Conservation (phyloP, 1,140 invertebrate genomes). For the Trichogramma pretiosum region DNA sequence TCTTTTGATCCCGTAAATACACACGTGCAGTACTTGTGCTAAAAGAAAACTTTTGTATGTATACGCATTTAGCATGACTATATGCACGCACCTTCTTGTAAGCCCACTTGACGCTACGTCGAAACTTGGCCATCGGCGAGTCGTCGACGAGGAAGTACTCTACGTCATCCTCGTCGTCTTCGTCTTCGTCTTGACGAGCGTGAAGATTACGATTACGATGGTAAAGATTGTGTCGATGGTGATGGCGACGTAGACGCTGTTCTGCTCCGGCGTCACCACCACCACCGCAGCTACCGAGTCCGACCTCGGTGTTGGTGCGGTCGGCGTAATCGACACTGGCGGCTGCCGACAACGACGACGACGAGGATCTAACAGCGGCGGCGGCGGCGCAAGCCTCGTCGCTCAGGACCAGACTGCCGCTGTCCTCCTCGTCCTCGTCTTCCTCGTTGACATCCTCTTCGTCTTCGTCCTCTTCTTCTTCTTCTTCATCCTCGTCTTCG, state of each 20-base stretch:
- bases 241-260: not conserved
- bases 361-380: no score
- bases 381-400: no score
- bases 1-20: no score
- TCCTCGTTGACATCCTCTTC: slow-evolving; percentile 11
- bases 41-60: no score
- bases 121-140: slow-evolving; percentile 32
- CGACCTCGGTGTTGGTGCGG: not conserved
- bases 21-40: no score
- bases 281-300: no score
- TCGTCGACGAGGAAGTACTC: slow-evolving; percentile 34
- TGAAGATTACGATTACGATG: no score
- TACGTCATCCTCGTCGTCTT: slow-evolving; percentile 19
- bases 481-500: no score
- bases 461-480: slow-evolving; percentile 16
- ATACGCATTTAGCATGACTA: no score
- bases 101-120: slow-evolving; percentile 33
- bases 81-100: slow-evolving; percentile 35
- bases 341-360: no score
- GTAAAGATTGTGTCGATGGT: not conserved
- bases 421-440: not conserved
- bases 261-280: not conserved
- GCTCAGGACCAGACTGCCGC: no score
- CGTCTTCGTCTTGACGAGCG: slow-evolving; percentile 15
- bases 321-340: no score